phyloP scores from a whole-genome alignment of 2,113 vertebrate species.

The Chionomys nivalis region DNA sequence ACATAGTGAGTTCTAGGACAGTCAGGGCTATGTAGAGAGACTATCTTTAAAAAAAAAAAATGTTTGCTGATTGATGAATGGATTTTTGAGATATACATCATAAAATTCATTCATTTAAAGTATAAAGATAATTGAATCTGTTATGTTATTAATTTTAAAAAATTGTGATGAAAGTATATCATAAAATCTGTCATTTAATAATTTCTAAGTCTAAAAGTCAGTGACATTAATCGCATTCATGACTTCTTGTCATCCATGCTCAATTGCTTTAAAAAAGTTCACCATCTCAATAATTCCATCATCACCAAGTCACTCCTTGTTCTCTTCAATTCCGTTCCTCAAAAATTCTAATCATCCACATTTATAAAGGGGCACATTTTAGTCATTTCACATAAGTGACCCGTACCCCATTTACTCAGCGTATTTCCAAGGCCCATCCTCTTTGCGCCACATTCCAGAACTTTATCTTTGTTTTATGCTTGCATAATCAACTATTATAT shows the following conservation, averaged over 20 bases:
- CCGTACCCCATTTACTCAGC: background rate
- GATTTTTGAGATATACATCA: background rate
- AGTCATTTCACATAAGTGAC: background rate
- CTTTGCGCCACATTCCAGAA: background rate
- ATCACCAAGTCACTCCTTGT: background rate
- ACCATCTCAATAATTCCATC: background rate
- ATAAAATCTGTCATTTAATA: background rate
- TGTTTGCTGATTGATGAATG: background rate
- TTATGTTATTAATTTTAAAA: background rate
- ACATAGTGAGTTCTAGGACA: background rate
- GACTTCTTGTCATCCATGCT: background rate
- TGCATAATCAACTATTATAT: too few species aligned
- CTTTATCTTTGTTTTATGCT: background rate
- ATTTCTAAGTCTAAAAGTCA: background rate
- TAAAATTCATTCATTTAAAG: background rate
- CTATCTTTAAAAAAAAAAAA: background rate
- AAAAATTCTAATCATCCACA: background rate
- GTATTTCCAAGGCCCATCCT: background rate
- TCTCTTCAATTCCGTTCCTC: background rate
- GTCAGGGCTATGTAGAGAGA: background rate
- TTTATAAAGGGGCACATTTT: background rate
- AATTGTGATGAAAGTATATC: background rate
- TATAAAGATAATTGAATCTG: background rate
- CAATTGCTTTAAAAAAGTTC: background rate
- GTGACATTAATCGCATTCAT: background rate